Conservation (phyloP, 2,888 invertebrate genomes). For the Resseliella maxima region DNA sequence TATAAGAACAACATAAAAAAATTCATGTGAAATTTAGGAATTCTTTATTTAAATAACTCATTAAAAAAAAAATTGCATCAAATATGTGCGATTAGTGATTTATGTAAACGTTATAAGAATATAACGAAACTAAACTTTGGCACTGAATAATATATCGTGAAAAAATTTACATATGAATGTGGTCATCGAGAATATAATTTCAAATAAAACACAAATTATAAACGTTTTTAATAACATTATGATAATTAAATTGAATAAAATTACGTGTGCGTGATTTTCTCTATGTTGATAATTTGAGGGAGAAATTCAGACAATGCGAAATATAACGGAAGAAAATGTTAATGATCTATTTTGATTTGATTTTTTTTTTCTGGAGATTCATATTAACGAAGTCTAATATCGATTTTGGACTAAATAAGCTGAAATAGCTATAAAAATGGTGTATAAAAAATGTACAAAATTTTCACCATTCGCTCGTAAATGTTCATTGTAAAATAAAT, state of each 20-base stretch:
- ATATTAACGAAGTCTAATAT: not conserved
- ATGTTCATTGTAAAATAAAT: not conserved
- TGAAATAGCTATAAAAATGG: not conserved
- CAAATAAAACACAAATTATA: too few relatives aligned
- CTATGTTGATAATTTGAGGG: too few relatives aligned
- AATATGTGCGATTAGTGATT: constrained; percentile 10
- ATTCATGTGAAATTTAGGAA: too few relatives aligned
- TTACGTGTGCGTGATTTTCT: too few relatives aligned
- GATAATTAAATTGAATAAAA: too few relatives aligned
- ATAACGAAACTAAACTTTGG: constrained; percentile 22
- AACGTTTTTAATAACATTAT: too few relatives aligned
- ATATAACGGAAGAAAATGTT: not conserved
- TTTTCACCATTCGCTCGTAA: not conserved
- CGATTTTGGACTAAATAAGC: not conserved
- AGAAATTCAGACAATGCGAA: too few relatives aligned
- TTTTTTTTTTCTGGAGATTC: not conserved
- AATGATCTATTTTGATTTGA: not conserved
- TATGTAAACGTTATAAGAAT: not conserved
- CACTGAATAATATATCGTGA: not conserved
- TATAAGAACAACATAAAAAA: too few relatives aligned
- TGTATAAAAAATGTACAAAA: not conserved
- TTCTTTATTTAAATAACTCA: not conserved
- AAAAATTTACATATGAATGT: not conserved
- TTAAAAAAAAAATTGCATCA: not conserved
- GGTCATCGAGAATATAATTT: not conserved